Evolutionary conservation across 2,113 vertebrate species (phyloP), one percentile per base, ranked within the genome.

Genomic region (Microtus pennsylvanicus): DNA sequence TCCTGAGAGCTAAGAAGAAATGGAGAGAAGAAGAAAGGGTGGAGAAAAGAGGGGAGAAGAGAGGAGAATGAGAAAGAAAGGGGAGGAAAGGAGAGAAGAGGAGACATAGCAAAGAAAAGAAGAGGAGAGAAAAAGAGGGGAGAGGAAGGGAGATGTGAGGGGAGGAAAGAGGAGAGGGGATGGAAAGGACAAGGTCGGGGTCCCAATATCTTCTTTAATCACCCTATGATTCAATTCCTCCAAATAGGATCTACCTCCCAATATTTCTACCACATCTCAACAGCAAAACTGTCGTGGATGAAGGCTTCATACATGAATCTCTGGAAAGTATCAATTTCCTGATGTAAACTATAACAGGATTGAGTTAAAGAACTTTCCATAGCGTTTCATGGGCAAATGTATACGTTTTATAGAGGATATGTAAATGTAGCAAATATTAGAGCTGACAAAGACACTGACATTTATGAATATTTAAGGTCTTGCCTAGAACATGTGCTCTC

Each of bases 351-450:
- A 12, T 28, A 52, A 30, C 30, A 17, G 3, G 7, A 14, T 61
- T 82, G 81, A 13, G 89, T 94, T 69, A 76, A 92, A 74, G 81
- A 92, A 95, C 0, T 58, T 91, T 63, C 72, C 77, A 24, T 72
- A 10, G 42, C 33, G 70, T 55, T 92, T 75, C 28, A 89, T 89
- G 1, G 13, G 2, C 42, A 21, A 81, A 42, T 33, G 86, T 42
- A 42, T 42, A 42, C 42, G 42, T 63, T 90, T 87, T 88, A 83
- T 30, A 72, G 87, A 77, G 70, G 50, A 72, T 58, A 5, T 55
- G 7, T 65, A 16, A 42, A 24, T 21, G 2, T 74, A 72, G 42
- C 33, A 24, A 1, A 16, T 87, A 42, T 69, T 81, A 86, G 14
- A 94, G 45, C 86, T 74, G 50, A 95, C 81, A 87, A 94, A 33